These are phyloP conservation scores for Temnothorax unifasciatus DNA, from an alignment of 2,888 invertebrate genomes.

Conservation along the genomic window DNA sequence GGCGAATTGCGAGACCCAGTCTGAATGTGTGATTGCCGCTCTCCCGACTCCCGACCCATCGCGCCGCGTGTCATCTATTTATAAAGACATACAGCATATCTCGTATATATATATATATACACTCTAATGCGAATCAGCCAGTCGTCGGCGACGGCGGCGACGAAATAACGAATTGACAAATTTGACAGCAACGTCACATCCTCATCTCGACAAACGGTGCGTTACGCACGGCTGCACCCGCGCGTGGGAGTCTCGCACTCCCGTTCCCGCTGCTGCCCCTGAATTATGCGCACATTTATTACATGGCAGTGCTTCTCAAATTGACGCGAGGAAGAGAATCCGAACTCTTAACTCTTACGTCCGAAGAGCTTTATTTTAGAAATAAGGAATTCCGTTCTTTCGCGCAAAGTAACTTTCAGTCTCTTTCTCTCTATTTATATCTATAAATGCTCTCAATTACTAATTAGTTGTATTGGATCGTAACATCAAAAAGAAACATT, in stretches of 20 bases:
- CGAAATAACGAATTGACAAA: slow-evolving; percentile 81
- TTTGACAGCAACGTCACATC: slow-evolving; percentile 81
- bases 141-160: slow-evolving; percentile 67
- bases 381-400: too few species aligned
- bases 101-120: not conserved
- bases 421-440: not conserved
- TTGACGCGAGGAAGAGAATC: not conserved
- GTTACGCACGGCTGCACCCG: slow-evolving; percentile 31
- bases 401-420: not conserved
- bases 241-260: slow-evolving; percentile 35
- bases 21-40: slow-evolving; percentile 42
- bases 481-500: not conserved
- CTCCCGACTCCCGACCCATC: not conserved
- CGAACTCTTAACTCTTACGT: not conserved
- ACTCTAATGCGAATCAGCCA: slow-evolving; percentile 54
- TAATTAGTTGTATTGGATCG: not conserved
- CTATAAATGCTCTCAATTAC: too few species aligned
- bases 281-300: slow-evolving; percentile 54
- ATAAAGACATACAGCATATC: too few species aligned
- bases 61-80: slow-evolving; percentile 1
- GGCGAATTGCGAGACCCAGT: slow-evolving; percentile 42
- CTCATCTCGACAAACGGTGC: slow-evolving; percentile 72
- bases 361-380: not conserved
- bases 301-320: slow-evolving; percentile 38
- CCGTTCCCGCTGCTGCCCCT: slow-evolving; percentile 41